Conservation (phyloP, 2,888 invertebrate genomes). For the Drosophila mayaguana region DNA sequence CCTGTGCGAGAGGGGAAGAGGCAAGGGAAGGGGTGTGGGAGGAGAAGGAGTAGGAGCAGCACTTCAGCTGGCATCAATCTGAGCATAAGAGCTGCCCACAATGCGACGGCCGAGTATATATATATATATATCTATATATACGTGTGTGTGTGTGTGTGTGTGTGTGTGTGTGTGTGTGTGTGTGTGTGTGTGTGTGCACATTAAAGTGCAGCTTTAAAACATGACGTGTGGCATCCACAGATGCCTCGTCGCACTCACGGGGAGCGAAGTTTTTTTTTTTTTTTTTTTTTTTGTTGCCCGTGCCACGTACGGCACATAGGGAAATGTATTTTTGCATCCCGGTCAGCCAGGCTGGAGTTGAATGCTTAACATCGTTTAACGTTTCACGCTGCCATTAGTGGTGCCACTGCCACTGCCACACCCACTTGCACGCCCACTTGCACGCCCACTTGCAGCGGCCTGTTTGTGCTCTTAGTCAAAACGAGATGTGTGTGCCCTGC, state of each 20-base stretch:
- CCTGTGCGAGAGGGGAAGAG: conserved; percentile 3
- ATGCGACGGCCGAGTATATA: conserved; percentile 14
- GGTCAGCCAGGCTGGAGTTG: not conserved
- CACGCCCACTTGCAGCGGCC: not conserved
- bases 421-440: not conserved
- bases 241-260: conserved; percentile 5
- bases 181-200: conserved; percentile 48
- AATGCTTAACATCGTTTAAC: conserved; percentile 48
- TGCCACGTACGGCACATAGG: not conserved
- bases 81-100: conserved; percentile 10
- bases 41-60: not conserved
- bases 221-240: conserved; percentile 16
- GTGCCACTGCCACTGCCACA: not conserved
- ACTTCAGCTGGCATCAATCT: conserved; percentile 43
- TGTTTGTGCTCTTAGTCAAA: conserved; percentile 43
- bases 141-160: not conserved
- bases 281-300: conserved; percentile 15
- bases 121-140: too few species aligned
- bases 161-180: not conserved
- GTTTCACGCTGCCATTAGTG: conserved; percentile 43
- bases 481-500: conserved; percentile 37
- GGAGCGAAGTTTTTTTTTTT: conserved; percentile 5
- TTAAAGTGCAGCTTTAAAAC: conserved; percentile 53
- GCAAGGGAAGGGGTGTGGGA: not conserved
- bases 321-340: conserved; percentile 5